Evolutionary conservation across 1,140 invertebrate genomes (phyloP), one percentile per base, ranked within the genome.

Genomic region (Druon quercuslanigerum): DNA sequence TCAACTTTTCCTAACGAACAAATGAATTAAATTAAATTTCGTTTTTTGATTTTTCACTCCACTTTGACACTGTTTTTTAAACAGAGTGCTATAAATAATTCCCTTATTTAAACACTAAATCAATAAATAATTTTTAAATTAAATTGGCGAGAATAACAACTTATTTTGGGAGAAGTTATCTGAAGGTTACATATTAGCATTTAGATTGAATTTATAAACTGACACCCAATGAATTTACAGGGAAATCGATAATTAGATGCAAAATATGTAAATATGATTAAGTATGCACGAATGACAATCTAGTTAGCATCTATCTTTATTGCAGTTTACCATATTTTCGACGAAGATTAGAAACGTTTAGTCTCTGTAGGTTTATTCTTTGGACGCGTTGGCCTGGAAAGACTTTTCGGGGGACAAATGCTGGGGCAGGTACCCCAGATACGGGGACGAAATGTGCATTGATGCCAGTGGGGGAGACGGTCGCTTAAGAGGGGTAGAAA

Each of bases 331-430:
- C 51, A 79, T 86, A 86, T 85, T 87, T 84, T 82, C 71, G 74
- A 78, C 77, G 75, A 57, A 80, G 82, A 82, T 85, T 83, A 85
- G 71, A 75, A 66, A 76, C 78, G 71, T 80, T 73, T 78, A 83
- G 79, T 84, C 79, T 75, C 74, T 81, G 81, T 77, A 84, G 83
- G 83, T 83, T 82, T 82, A 91, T 91, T 91, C 82, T 89, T 73
- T 71, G 75, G n/a, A 76, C 82, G 90, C 89, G 90, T 91, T 88
- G 88, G 83, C 70, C 83, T 78, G 89, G 84, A 87, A 90, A 85
- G 88, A 90, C 83, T 80, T 83, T 84, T 85, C 79, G 83, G 82
- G 86, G 85, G 80, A 84, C 74, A 82, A 74, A 80, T 81, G 74
- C 73, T 79, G 78, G 87, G 87, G 87, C 88, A 89, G 87, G 88